Base-by-base conservation (phyloP, 2,113 vertebrate species). In the Xerus inauris region DNA sequence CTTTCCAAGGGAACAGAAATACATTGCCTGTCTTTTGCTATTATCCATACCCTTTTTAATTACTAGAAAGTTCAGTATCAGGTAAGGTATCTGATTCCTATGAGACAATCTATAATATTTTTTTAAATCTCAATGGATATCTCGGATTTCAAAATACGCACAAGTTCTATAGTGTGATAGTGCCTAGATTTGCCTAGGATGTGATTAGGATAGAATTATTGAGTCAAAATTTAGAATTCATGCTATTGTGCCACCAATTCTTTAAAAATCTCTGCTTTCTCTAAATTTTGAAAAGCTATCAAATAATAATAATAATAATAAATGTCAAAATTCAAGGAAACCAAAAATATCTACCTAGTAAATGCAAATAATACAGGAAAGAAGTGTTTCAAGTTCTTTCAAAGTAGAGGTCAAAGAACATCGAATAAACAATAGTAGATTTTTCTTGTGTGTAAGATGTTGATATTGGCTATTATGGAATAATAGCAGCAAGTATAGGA, bases 171-270 rank as follows among this genome's bases (percentile, higher is more conserved):
- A 51, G 9, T 91, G 19, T 24, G 57, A 30, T 47, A 82, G 24
- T 81, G 6, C n/a, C n/a, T 89, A n/a, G 6, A 69, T 94, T 51
- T 90, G 35, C 22, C 38, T 94, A 22, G 1, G 42, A 64, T 16
- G 40, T 72, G 73, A 76, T 65, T 57, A 67, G 17, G 75, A 2
- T 81, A 91, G 49, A 94, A 81, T 35, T 8, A 42, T 1, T 64
- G 45, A 57, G 35, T 54, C 57, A 93, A 96, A 93, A 81, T 38
- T 96, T 51, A 89, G 73, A 91, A 86, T 67, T 71, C 11, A 82
- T 51, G n/a, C 71, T 40, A 84, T 59, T 76, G 89, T 95, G 79
- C 59, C 54, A 47, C 57, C 51, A 30, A 40, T 69, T 87, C n/a
- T 67, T 38, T 32, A 96, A 35, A 12, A 14, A 77, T 9, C 8